Conservation (phyloP, 2,888 invertebrate genomes). For the Megamerina dolium region DNA sequence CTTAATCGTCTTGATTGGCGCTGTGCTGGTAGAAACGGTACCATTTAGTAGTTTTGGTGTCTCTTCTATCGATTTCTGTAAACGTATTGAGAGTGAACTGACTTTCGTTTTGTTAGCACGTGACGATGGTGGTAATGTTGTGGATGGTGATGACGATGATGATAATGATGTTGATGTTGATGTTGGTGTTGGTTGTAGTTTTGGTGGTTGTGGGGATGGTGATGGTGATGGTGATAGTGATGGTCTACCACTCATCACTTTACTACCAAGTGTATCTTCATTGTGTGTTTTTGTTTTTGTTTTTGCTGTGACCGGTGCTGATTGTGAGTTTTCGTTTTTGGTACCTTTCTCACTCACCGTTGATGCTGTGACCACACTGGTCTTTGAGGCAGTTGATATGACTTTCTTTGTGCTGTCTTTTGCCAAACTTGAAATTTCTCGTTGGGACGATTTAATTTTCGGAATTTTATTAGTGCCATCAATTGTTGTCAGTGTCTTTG, state of each 20-base stretch:
- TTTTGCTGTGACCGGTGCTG: background rate
- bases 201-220: background rate
- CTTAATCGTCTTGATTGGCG: slow-evolving; percentile 12
- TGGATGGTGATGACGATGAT: background rate
- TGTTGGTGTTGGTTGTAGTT: slow-evolving; percentile 7
- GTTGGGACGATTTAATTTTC: background rate
- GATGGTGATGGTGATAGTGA: no score
- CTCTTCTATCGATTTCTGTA: slow-evolving; percentile 46
- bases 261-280: background rate
- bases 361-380: slow-evolving; percentile 5
- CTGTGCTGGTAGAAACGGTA: slow-evolving; percentile 7
- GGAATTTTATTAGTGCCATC: background rate
- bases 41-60: slow-evolving; percentile 39
- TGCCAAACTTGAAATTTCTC: background rate
- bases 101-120: slow-evolving; percentile 7
- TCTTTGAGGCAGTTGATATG: slow-evolving; percentile 6
- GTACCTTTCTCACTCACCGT: no score
- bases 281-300: background rate
- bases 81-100: slow-evolving; percentile 28
- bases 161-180: slow-evolving; percentile 3
- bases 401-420: slow-evolving; percentile 1
- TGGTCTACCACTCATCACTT: background rate
- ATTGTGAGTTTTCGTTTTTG: no score
- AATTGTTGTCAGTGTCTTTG: background rate
- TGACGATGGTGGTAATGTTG: slow-evolving; percentile 5